These are phyloP conservation scores for Lymantria monacha DNA, from an alignment of 2,888 invertebrate genomes.

Conservation along the genomic window DNA sequence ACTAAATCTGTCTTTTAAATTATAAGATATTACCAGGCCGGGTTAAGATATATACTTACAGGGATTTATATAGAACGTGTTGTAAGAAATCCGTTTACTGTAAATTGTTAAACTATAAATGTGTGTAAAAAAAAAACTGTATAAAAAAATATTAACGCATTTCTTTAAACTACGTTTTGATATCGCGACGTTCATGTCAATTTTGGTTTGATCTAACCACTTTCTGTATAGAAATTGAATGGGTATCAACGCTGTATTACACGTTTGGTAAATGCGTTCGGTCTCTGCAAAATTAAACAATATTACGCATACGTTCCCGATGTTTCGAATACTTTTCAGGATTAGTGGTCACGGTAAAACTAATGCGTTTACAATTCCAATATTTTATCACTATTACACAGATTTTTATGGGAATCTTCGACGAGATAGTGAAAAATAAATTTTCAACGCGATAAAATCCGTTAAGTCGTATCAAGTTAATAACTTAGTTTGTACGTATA, in stretches of 20 bases:
- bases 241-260: not conserved
- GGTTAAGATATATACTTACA: constrained; percentile 44
- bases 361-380: too few species aligned
- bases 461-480: too few species aligned
- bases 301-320: too few species aligned
- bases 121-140: not conserved
- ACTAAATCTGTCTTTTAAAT: constrained; percentile 68
- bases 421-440: too few species aligned
- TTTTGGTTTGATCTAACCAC: not conserved
- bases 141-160: constrained; percentile 19
- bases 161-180: constrained; percentile 30
- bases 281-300: too few species aligned
- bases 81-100: constrained; percentile 32
- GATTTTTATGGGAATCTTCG: too few species aligned
- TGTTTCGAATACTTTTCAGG: too few species aligned
- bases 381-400: too few species aligned
- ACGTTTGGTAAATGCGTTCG: too few species aligned
- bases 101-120: constrained; percentile 18
- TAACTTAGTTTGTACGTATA: too few species aligned
- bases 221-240: not conserved
- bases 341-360: too few species aligned
- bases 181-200: constrained; percentile 33
- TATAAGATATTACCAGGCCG: constrained; percentile 46
- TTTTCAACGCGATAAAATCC: too few species aligned
- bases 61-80: constrained; percentile 36